These are phyloP conservation scores for Opisthocomus hoazin DNA, from an alignment of 2,113 vertebrate genomes.

Conservation along the genomic window DNA sequence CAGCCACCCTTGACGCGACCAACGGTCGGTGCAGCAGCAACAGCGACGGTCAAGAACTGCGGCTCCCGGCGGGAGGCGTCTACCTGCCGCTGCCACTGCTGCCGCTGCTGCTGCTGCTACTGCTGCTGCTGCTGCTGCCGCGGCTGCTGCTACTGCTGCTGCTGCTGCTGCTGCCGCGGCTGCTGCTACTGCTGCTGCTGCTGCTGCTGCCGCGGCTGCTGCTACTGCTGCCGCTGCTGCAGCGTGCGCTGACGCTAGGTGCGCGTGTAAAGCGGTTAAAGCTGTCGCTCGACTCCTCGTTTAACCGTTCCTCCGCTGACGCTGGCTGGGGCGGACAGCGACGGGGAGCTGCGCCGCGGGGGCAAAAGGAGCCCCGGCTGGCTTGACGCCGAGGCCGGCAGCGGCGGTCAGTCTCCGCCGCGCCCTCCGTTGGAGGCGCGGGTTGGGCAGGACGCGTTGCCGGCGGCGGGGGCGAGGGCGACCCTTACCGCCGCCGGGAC, in stretches of 20 bases:
- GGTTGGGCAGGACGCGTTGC: neutral
- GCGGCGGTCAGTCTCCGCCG: neutral
- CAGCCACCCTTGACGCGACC: conserved; percentile 30
- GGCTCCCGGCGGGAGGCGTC: neutral
- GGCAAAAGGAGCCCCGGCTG: neutral
- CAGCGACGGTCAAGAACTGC: neutral
- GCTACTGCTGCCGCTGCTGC: neutral
- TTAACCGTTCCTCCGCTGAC: neutral
- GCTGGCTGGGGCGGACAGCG: neutral
- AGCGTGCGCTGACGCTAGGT: neutral
- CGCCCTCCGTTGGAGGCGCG: neutral
- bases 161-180: too few relatives aligned
- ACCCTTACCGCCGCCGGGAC: neutral
- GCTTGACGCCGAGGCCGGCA: neutral
- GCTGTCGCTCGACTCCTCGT: neutral
- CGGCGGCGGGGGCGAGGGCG: accelerated
- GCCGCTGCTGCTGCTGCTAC: too few relatives aligned
- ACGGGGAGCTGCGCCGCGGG: neutral
- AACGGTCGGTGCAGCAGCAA: neutral
- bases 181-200: too few relatives aligned
- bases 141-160: too few relatives aligned
- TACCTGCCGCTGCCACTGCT: neutral
- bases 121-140: too few relatives aligned
- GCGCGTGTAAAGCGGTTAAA: neutral
- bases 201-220: too few relatives aligned